phyloP scores from a whole-genome alignment of 30 jellyfish, hydroid and myxozoan species.

The Turritopsis dohrnii region DNA sequence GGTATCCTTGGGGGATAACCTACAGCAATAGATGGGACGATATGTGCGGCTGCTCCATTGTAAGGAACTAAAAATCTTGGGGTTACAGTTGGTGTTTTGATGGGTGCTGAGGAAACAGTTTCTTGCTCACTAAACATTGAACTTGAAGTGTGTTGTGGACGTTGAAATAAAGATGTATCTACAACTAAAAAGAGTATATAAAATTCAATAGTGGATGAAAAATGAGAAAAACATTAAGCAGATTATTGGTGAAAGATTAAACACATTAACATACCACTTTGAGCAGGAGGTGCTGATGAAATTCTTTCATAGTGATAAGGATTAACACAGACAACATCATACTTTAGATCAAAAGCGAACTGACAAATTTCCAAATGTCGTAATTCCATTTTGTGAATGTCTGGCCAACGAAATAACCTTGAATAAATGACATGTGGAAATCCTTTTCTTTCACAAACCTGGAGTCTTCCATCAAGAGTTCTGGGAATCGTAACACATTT shows the following conservation, averaged over 20 bases:
- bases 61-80: constrained; percentile 37
- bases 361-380: constrained; percentile 93
- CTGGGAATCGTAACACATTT: constrained; percentile 99
- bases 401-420: constrained; percentile 98
- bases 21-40: constrained; percentile 58
- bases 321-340: constrained; percentile 98
- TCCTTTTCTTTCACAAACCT: constrained; percentile 98
- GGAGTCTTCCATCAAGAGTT: constrained; percentile 96
- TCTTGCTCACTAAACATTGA: neutral
- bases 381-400: constrained; percentile 95
- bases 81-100: constrained; percentile 5
- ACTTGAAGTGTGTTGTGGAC: constrained; percentile 6
- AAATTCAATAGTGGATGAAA: neutral
- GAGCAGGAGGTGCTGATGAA: constrained; percentile 83
- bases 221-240: neutral
- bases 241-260: neutral
- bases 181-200: constrained; percentile 21
- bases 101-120: neutral
- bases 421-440: constrained; percentile 98
- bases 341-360: constrained; percentile 93
- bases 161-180: constrained; percentile 15
- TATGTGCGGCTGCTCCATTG: constrained; percentile 68
- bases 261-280: constrained; percentile 51
- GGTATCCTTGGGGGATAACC: constrained; percentile 91
- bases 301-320: constrained; percentile 97